A percentile compares a stretch with the other conserved stretches of the same genome.
phyloP scores from a whole-genome alignment of 2,888 invertebrate genomes.

The Morinoia aosen region DNA sequence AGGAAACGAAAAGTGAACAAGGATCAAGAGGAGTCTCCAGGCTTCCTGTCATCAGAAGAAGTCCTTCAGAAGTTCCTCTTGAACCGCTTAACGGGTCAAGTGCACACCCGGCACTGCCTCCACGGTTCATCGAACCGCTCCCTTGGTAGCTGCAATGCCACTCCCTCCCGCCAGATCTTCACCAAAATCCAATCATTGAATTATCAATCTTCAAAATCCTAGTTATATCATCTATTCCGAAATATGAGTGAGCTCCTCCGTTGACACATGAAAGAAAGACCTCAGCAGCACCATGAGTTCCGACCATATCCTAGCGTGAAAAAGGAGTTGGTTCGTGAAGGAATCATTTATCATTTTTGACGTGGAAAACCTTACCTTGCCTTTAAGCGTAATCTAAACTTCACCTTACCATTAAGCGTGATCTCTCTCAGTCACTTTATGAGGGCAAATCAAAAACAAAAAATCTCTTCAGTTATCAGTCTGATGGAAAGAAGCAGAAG shows the following conservation, averaged over 20 bases:
- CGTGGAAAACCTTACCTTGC: not conserved
- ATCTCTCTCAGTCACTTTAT: not conserved
- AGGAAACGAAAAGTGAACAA: not conserved
- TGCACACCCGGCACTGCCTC: not conserved
- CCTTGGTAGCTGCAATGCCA: not conserved
- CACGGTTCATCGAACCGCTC: not conserved
- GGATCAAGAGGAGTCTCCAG: not conserved
- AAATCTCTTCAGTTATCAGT: not conserved
- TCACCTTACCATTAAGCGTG: not conserved
- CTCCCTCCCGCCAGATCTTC: not conserved
- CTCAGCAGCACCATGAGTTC: too few relatives aligned
- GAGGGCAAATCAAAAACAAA: not conserved
- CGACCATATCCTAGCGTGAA: too few relatives aligned
- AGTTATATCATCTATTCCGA: not conserved
- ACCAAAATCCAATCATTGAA: not conserved
- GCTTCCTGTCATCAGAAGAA: not conserved
- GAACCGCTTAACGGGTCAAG: slow-evolving; percentile 17
- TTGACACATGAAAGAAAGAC: not conserved
- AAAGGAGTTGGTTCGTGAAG: too few relatives aligned
- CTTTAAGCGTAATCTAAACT: not conserved
- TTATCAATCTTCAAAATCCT: not conserved
- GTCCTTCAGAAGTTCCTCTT: slow-evolving; percentile 17
- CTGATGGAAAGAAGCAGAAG: not conserved
- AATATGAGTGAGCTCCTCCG: not conserved
- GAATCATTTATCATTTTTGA: too few relatives aligned